Base-by-base conservation (phyloP, 2,888 invertebrate genomes). In the Andrena bucephala region DNA sequence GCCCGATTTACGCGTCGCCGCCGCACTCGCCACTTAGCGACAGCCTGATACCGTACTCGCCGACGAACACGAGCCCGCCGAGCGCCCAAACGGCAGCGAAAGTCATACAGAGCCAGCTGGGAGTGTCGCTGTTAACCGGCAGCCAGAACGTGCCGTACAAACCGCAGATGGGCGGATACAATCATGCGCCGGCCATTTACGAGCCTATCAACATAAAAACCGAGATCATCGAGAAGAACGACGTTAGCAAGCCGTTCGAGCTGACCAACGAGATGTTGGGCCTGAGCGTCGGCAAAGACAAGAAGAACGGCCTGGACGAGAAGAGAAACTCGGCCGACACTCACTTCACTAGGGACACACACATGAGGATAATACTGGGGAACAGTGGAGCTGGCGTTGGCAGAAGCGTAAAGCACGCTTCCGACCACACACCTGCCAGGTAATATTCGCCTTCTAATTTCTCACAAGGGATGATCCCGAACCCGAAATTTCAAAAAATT, bases 291-390 rank as follows among this genome's bases (percentile, higher is more conserved):
- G 86, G 87, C 57, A 93, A 92, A 66, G 93, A 92, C 13, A 93
- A 92, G 67, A 93, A 92, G 81, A 93, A 93, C 63, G 87, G 89
- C 1, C 85, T 89, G 48, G 93, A 93, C 59, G 94, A 94, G 13
- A 93, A 93, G 81, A 90, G 92, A 72, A 93, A 91, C 77, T 95
- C 92, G 0, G 95, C 97, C 0, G 97, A 98, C 94, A 97, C 97
- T 50, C 98, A 98, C 93, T 98, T 97, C 94, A 97, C 97, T 72
- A 95, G 98, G n/a, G 98, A 98, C 93, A 98, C 98, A 0, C 98
- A 98, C 91, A 98, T 98, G 98, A 95, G 98, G 85, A 98, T 98
- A 86, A 98, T 98, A 89, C 94, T 98, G 85, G 97, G 97, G 0
- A 95, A 94, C 76, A 94, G 93, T 72, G 93, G 93, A 4, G 93